Base-by-base conservation (phyloP, 2,888 invertebrate species). In the Lycaena phlaeas region DNA sequence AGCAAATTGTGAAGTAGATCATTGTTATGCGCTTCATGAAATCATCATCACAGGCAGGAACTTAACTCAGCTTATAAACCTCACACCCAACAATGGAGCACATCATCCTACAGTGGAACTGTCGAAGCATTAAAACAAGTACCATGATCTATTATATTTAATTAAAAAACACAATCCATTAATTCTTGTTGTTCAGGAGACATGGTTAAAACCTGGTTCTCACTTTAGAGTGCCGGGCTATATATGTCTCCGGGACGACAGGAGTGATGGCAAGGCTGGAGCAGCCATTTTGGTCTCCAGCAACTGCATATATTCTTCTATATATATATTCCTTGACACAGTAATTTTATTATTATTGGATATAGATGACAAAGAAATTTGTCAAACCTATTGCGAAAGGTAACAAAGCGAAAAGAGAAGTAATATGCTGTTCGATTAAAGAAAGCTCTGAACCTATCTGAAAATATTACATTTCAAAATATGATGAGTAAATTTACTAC, bases 1-100 rank as follows among this genome's bases (percentile, higher is more conserved):
- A 10, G 29, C 41, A 7, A 48, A 52, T 38, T 50, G 52, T 45
- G 45, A 52, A 42, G 36, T 12, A 4, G 46, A 47, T 18, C 3
- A 18, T 18, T 5, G 3, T 5, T 18, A 18, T 18, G 5, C 18
- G 5, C 18, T 18, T 3, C 5, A 18, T 5, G 18, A 18, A 18
- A 4, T 5, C 3, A 3, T 18, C 18, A 3, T 18, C 18, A 18
- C 18, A 18, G 18, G 5, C 18, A 5, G 18, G 18, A 34, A 10
- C 15, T n/a, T n/a, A n/a, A n/a, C n/a, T n/a, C n/a, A n/a, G n/a
- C 27, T 14, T 9, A 12, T 34, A 15, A 14, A 12, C n/a, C 15
- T 26, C 4, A 4, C 30, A 2, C 17, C 7, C 4, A 30, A 12
- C 4, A 37, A 37, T 17, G 26, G 38, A 25, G 2, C 3, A 9